These are phyloP conservation scores for Tetranychus piercei DNA, from an alignment of 2,888 invertebrate species.

Conservation along the genomic window DNA sequence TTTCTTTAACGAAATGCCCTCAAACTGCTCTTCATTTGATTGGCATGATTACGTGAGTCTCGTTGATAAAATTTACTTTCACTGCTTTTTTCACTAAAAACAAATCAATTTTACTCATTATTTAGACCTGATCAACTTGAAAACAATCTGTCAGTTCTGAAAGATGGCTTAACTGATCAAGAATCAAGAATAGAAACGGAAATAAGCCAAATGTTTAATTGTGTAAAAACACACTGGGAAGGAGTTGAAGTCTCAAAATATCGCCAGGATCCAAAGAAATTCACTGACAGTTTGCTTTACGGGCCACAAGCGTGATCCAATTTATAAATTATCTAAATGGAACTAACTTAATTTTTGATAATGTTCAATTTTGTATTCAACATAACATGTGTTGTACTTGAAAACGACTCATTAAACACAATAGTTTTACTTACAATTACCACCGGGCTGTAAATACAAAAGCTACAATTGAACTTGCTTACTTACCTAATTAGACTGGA, in stretches of 20 bases:
- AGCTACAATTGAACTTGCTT: too few relatives aligned
- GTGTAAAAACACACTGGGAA: constrained; percentile 43
- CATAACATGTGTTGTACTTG: too few relatives aligned
- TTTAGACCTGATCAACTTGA: constrained; percentile 24
- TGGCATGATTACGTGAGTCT: background rate
- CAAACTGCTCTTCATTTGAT: background rate
- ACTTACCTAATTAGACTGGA: too few relatives aligned
- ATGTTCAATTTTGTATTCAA: too few relatives aligned
- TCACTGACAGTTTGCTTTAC: constrained; percentile 8
- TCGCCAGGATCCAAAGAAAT: constrained; percentile 28
- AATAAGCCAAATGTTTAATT: constrained; percentile 39
- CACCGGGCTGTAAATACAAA: too few relatives aligned
- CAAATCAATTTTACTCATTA: background rate
- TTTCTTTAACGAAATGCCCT: background rate
- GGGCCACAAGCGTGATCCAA: background rate
- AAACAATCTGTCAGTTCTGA: constrained; percentile 44
- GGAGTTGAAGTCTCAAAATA: constrained; percentile 43
- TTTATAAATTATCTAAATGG: too few relatives aligned
- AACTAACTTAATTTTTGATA: too few relatives aligned
- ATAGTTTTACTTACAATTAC: too few relatives aligned
- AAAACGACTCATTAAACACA: too few relatives aligned
- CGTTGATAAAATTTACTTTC: background rate
- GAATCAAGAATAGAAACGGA: constrained; percentile 46
- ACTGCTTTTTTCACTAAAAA: background rate
- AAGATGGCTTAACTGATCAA: constrained; percentile 44